A percentile compares a stretch with the other conserved stretches of the same genome.
These are phyloP conservation scores for Sorex maritimensis DNA, from an alignment of 2,797 vertebrate species.

Conservation along the genomic window DNA sequence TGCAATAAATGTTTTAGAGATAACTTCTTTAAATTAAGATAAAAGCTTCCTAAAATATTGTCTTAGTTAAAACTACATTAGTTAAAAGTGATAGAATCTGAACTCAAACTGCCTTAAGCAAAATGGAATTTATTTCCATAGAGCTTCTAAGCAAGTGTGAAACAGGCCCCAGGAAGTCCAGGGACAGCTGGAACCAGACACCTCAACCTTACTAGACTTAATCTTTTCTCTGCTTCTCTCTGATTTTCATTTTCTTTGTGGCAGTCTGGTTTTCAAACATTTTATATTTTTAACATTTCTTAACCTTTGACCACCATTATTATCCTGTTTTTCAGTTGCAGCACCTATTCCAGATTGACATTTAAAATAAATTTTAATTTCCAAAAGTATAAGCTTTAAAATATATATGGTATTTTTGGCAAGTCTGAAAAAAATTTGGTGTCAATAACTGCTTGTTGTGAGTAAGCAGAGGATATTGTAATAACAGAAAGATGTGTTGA, in stretches of 20 bases:
- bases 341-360: conserved; percentile 3
- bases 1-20: conserved; percentile 31
- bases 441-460: neutral
- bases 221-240: conserved; percentile 1
- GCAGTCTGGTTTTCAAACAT: neutral
- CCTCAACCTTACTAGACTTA: neutral
- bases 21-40: conserved; percentile 65
- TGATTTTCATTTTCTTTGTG: conserved; percentile 16
- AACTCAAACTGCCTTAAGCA: conserved; percentile 28
- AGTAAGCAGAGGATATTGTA: neutral
- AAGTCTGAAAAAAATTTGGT: neutral
- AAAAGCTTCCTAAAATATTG: conserved; percentile 51
- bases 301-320: neutral
- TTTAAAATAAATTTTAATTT: conserved; percentile 1
- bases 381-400: neutral
- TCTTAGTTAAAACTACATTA: neutral
- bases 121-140: neutral
- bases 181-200: neutral
- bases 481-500: neutral
- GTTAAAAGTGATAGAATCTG: conserved; percentile 41
- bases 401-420: neutral
- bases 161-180: conserved; percentile 8
- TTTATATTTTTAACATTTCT: neutral
- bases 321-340: neutral
- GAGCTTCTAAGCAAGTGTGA: neutral